These are phyloP conservation scores for Ahaetulla prasina DNA, from an alignment of 2,113 vertebrate species.

Conservation along the genomic window DNA sequence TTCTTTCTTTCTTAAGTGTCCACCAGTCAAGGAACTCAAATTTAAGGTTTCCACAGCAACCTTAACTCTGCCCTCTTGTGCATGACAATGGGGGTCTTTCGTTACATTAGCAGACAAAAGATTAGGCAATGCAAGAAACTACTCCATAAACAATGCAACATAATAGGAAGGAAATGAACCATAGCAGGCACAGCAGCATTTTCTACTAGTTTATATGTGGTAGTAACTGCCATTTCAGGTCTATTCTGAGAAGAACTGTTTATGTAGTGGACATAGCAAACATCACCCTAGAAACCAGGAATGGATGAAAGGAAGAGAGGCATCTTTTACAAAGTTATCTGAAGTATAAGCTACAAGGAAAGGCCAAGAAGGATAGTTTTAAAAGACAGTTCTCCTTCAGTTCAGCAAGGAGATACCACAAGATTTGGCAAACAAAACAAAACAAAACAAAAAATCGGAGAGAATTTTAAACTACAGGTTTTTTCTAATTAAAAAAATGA, in stretches of 20 bases:
- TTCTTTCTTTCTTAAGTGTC: slow-evolving; percentile 7
- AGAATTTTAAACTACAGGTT: background rate
- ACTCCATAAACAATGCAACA: background rate
- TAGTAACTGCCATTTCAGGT: slow-evolving; percentile 2
- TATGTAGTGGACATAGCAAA: background rate
- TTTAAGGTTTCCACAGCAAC: slow-evolving; percentile 54
- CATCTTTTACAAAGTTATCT: background rate
- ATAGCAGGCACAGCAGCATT: background rate
- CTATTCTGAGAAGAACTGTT: slow-evolving; percentile 8
- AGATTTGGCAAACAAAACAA: background rate
- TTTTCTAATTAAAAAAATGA: background rate
- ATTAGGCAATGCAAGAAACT: slow-evolving; percentile 24
- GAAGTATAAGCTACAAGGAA: background rate
- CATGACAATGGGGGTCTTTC: slow-evolving; percentile 30
- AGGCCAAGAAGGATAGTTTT: background rate
- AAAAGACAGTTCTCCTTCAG: background rate
- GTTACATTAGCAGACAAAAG: slow-evolving; percentile 37
- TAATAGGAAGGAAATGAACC: slow-evolving; percentile 10
- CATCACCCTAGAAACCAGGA: slow-evolving; percentile 37
- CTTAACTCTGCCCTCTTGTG: slow-evolving; percentile 11
- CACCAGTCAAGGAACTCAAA: slow-evolving; percentile 29
- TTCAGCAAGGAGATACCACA: fast-evolving
- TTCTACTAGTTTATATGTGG: background rate
- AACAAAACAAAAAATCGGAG: background rate
- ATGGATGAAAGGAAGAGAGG: background rate